Base-by-base conservation (phyloP, 1,140 invertebrate species). In the Palaemon carinicauda region DNA sequence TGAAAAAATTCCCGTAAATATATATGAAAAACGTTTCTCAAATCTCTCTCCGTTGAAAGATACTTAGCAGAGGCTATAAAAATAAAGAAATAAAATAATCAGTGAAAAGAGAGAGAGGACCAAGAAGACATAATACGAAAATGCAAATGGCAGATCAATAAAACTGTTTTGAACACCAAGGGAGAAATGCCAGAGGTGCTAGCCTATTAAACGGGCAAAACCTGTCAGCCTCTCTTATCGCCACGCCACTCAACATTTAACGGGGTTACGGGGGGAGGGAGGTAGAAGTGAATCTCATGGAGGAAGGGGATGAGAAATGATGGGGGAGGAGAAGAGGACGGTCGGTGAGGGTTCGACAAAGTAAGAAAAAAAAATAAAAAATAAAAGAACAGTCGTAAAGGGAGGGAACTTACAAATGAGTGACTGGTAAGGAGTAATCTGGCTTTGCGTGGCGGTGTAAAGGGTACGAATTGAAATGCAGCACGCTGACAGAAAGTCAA, bases 141-240 rank as follows among this genome's bases (percentile, higher is more conserved):
- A 77, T 77, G 74, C 50, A 52, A 75, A 75, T 75, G 19, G 73
- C 29, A 12, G 74, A 77, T 77, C 74, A 77, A 77, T 77, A 77
- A 77, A 77, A 77, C 74, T 77, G 74, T 77, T 77, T 77, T 52
- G 41, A 77, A 52, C 74, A 52, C 41, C 29, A 51, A 53, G 74
- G 29, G 41, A 77, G 74, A 77, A 51, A 77, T 53, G 41, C 74
- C 74, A 19, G 74, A 52, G 74, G 52, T 77, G 41, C 41, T 41
- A 24, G 74, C 15, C 74, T 51, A 77, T 77, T 77, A 52, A 12
- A 14, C 41, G 50, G 24, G 17, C 51, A 21, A 27, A 77, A 17
- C 17, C 74, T 52, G 21, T 77, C 74, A 77, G 19, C 50, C 52
- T 41, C 15, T 29, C 19, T 41, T 53, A 52, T 41, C 27, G 19